Base-by-base conservation (phyloP, 2,113 vertebrate genomes). In the Nansenia antarctica region DNA sequence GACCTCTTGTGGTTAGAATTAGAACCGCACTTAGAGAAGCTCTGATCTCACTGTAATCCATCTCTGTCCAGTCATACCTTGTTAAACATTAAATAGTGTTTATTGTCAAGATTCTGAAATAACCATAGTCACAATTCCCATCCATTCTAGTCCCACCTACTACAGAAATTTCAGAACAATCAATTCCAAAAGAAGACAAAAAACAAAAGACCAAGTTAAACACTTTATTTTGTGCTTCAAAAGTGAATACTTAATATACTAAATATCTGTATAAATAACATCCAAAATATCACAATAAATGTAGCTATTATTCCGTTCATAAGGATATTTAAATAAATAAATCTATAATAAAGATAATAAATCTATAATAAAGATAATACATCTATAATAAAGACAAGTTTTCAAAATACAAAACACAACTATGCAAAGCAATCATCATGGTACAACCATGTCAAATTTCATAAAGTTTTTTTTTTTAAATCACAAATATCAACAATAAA, bases 241-340 rank as follows among this genome's bases (percentile, higher is more conserved):
- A 89, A 87, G 85, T 85, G 82, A 89, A 81, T 75, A 79, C 69
- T 81, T 70, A 39, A 5, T n/a, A 70, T 82, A 82, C 84, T 86
- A 82, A 82, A 87, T 82, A 82, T 82, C 84, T 85, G 83, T 81
- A 74, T 92, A 91, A 92, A 92, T 92, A 91, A 92, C 86, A 92
- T 88, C 83, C 67, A 87, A 90, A 87, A 90, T 86, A 72, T 77
- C 78, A 89, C 80, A 78, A 82, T 86, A 86, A 90, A 88, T 84
- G 85, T 83, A 67, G 54, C 67, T 78, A 87, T 91, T 81, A n/a
- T n/a, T 89, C 90, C 89, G 65, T 84, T 85, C 70, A 86, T 77
- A 65, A 70, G 69, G 87, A 87, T 80, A 83, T 88, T 80, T 76
- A 78, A 90, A 91, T 83, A 84, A 92, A 93, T 92, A 92, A 90